phyloP scores from a whole-genome alignment of 2,113 vertebrate species.

The Falco punctatus region DNA sequence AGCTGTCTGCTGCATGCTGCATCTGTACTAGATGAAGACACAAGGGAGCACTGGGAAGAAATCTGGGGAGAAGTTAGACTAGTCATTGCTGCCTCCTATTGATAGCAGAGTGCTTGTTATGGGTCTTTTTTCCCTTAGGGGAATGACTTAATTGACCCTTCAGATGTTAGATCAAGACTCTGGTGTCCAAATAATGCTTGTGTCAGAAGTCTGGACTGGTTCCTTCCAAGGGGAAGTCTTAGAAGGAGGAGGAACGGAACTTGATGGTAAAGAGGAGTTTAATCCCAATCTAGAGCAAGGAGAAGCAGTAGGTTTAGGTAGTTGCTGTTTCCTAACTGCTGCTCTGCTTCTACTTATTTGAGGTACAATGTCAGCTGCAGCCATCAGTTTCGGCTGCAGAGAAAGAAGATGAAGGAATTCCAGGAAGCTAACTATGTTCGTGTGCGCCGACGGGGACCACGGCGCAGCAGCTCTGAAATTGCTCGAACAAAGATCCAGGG shows the following conservation, averaged over 20 bases:
- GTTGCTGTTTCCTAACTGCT: background rate
- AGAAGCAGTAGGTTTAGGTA: background rate
- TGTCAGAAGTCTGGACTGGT: constrained; percentile 23
- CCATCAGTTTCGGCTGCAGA: constrained; percentile 89
- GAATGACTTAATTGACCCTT: constrained; percentile 39
- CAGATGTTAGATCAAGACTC: constrained; percentile 27
- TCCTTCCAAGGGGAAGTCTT: constrained; percentile 4
- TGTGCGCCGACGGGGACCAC: constrained; percentile 81
- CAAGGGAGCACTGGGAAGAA: background rate
- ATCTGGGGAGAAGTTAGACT: background rate
- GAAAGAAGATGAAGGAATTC: constrained; percentile 83
- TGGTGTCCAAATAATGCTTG: constrained; percentile 16
- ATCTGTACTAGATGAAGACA: background rate
- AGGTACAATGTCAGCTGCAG: constrained; percentile 98
- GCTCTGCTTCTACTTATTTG: background rate
- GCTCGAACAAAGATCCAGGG: constrained; percentile 85
- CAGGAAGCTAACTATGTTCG: constrained; percentile 78
- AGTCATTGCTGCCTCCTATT: background rate
- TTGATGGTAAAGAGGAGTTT: constrained; percentile 6
- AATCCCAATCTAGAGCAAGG: background rate
- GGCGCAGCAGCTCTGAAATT: constrained; percentile 87
- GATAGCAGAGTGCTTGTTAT: background rate
- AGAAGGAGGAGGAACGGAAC: constrained; percentile 4
- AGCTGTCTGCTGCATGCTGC: background rate
- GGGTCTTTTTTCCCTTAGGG: constrained; percentile 13